Evolutionary conservation across 2,888 invertebrate species (phyloP), one percentile per base, ranked within the genome.

Genomic region (Seira ritae): DNA sequence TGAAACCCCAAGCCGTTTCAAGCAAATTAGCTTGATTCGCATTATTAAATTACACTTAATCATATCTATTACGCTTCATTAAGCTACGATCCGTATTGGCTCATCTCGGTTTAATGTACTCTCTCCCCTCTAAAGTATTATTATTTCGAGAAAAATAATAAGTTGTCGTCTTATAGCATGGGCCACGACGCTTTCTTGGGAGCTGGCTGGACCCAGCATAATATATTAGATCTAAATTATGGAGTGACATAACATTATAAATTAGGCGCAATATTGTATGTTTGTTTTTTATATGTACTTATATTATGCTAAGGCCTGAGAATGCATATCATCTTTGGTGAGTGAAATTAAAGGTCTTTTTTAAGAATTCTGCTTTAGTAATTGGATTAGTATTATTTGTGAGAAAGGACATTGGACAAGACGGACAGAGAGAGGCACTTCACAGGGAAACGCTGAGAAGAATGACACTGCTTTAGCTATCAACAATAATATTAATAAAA

Each of bases 41-140:
- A 83, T 83, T 78, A 83, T 83, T 83, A 83, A 83, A 83, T 83
- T 83, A 83, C 83, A 79, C 78, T 79, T 83, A 83, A 83, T 83
- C 83, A 83, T 83, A 83, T 83, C 83, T 73, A 83, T 83, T 83
- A 83, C 83, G 74, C 74, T 83, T 83, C 83, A 83, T 83, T 83
- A 83, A 78, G 50, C 50, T 8, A 62, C 23, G 82, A 68, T 72
- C 72, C 66, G 72, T 75, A 82, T 66, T 73, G 72, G 42, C 42
- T 8, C 42, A 42, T 12, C n/a, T n/a, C 22, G 69, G 73, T 50
- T 72, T 76, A 77, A 82, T 77, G 82, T 23, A 77, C 73, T 67
- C 68, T 17, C 31, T 50, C n/a, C 17, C 17, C 50, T 50, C 50
- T 50, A 50, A 2, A 8, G 50, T 50, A 50, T 50, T 50, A 50